Conservation (phyloP, 1,140 invertebrate species). For the Aphis gossypii region DNA sequence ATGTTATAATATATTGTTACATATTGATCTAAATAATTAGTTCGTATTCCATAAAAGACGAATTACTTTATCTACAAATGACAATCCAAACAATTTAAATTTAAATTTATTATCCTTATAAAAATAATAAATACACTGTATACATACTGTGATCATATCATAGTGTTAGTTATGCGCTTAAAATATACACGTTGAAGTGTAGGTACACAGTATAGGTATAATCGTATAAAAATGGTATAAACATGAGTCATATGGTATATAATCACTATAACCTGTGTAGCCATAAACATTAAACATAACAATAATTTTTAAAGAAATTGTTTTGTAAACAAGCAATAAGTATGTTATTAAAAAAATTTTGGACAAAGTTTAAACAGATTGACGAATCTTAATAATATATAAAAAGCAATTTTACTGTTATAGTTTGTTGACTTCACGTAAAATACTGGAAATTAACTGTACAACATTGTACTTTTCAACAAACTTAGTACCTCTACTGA, state of each 20-base stretch:
- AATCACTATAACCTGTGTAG: neutral
- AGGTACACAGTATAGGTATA: neutral
- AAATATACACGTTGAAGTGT: neutral
- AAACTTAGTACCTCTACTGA: neutral
- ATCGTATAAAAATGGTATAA: neutral
- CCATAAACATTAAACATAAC: neutral
- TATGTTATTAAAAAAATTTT: too few species aligned
- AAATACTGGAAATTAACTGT: too few species aligned
- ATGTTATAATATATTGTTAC: neutral
- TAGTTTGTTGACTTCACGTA: too few species aligned
- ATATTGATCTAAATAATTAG: neutral
- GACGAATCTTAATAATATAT: neutral
- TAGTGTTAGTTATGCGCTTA: neutral
- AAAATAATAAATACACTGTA: neutral
- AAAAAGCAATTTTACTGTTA: neutral
- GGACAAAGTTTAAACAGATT: too few species aligned
- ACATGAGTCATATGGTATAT: neutral
- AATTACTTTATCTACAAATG: neutral
- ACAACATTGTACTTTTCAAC: neutral
- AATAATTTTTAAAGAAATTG: too few species aligned
- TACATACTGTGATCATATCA: neutral
- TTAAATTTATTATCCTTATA: neutral
- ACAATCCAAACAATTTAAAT: neutral
- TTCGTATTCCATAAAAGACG: neutral
- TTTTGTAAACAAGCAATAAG: neutral